Base-by-base conservation (phyloP, 2,888 invertebrate genomes). In the Drosophila mulleri region DNA sequence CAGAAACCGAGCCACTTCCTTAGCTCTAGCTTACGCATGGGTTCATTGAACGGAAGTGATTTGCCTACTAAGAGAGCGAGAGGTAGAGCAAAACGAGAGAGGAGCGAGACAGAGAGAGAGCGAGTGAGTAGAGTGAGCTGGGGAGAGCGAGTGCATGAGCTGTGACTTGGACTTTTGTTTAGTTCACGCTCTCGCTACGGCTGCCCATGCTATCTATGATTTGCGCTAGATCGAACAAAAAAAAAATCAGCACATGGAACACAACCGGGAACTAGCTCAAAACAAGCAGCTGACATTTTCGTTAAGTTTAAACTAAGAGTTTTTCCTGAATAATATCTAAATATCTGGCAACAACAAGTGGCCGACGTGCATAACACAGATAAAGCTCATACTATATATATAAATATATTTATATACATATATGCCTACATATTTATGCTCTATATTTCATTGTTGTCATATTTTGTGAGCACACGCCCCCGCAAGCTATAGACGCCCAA, bases 31-130 rank as follows among this genome's bases (percentile, higher is more conserved):
- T 90, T 91, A 91, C 91, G 91, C 91, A 91, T 84, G 91, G 85
- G 91, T 91, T 91, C 91, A 91, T 91, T 91, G 91, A 88, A 91
- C 91, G 92, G 90, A 91, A 91, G 89, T 90, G 91, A 91, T 91
- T 91, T 91, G 89, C 91, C 85, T 89, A 87, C 79, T 72, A 29
- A 26, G 41, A 54, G 54, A 67, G 54, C 26, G 26, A 18, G 26
- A 54, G 39, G 18, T 39, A 41, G 41, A n/a, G 66, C 4, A 7
- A 16, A 57, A 45, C 48, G 63, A 60, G 45, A 26, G 65, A 32
- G 57, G 11, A 20, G 32, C 20, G 44, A 42, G 53, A 41, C 32
- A 37, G 39, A 37, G 35, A 26, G 63, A 58, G 42, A 41, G 48
- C 35, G 37, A 26, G 47, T n/a, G 35, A 29, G 57, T 12, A 23